Base-by-base conservation (phyloP, 2,888 invertebrate genomes). In the Platycheirus rosarum region DNA sequence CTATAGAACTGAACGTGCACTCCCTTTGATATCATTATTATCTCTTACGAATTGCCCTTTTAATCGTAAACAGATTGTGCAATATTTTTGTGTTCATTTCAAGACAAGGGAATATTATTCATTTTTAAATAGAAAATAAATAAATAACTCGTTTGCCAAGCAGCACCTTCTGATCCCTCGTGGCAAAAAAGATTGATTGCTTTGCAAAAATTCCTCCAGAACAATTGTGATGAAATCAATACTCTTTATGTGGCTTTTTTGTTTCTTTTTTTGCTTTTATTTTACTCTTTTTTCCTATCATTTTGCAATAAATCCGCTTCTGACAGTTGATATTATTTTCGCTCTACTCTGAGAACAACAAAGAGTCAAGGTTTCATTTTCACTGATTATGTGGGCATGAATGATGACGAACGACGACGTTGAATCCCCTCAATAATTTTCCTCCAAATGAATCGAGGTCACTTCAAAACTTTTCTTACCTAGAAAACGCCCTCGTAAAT, bases 331-430 rank as follows among this genome's bases (percentile, higher is more conserved):
- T n/a, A 53, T 35, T 20, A 35, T 35, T 35, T 53, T 35, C 18
- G 16, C 1, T 35, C 32, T 18, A 51, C 6, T n/a, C n/a, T 51
- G 8, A 53, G 20, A n/a, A 0, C 8, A 35, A 35, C n/a, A 53
- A 53, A 51, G n/a, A 20, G 2, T 53, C 18, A 53, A 53, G 35
- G 53, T 35, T 37, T 53, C 26, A 11, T 3, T 20, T 35, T 35
- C 20, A 37, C n/a, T 37, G 35, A 37, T 35, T 35, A 53, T 13
- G 18, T 35, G 7, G 2, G 18, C n/a, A 35, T 8, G 35, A 5
- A 53, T 7, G 35, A 32, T 8, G 29, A 51, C 11, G 7, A 51
- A 23, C 2, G 6, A 23, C 23, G 16, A 35, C n/a, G 0, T n/a
- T 20, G 2, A 18, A 32, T 32, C 32, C 9, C 35, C 7, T n/a